phyloP scores from a whole-genome alignment of 2,888 invertebrate species.

The Cantharis rufa region DNA sequence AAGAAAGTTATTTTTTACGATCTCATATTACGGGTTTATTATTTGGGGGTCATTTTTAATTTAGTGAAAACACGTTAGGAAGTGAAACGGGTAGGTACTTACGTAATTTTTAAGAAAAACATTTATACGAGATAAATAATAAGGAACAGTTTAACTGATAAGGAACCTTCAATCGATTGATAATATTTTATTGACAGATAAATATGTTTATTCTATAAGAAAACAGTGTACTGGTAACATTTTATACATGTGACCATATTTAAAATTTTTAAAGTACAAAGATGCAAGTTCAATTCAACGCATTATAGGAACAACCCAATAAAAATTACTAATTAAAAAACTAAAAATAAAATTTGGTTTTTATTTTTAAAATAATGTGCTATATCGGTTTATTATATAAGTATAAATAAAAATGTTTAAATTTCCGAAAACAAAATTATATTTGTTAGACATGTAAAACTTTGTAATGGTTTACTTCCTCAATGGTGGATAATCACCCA shows the following conservation, averaged over 20 bases:
- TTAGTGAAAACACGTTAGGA: background rate
- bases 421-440: background rate
- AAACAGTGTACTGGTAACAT: background rate
- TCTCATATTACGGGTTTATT: background rate
- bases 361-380: background rate
- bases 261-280: background rate
- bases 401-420: background rate
- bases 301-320: no score
- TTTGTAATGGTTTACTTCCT: background rate
- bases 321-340: no score
- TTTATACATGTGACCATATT: background rate
- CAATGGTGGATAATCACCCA: background rate
- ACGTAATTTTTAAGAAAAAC: background rate
- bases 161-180: conserved; percentile 8
- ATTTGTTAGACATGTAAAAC: background rate
- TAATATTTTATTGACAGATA: background rate
- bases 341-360: no score
- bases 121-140: background rate
- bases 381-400: background rate
- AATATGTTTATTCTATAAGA: background rate
- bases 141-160: conserved; percentile 2
- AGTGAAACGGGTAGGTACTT: background rate
- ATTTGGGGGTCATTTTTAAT: background rate
- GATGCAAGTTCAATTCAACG: no score
- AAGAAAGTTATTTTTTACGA: background rate